phyloP scores from a whole-genome alignment of 2,797 vertebrate genomes.

The Gastrophryne carolinensis region DNA sequence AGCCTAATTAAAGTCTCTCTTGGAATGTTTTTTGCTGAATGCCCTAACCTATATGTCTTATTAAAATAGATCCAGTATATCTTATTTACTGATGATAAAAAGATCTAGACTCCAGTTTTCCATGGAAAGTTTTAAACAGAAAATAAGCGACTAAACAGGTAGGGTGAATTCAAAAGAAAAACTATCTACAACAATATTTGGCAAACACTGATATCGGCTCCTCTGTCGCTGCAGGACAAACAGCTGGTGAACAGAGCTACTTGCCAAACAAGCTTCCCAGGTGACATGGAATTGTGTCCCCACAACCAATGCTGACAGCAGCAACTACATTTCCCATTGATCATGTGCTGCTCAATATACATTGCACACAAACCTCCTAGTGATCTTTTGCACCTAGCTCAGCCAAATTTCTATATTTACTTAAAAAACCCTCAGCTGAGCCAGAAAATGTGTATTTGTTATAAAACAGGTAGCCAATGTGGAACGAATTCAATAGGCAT shows the following conservation, averaged over 20 bases:
- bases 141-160: not conserved
- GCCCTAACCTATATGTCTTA: too few relatives aligned
- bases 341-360: conserved; percentile 15
- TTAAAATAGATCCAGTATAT: too few relatives aligned
- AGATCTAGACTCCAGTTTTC: too few relatives aligned
- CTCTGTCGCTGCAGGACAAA: conserved; percentile 7
- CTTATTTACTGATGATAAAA: too few relatives aligned
- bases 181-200: not conserved
- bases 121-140: too few relatives aligned
- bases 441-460: not conserved
- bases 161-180: not conserved
- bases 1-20: too few relatives aligned
- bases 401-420: conserved; percentile 16
- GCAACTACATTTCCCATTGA: conserved; percentile 23
- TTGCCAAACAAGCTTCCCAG: not conserved
- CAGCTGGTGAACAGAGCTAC: conserved; percentile 11
- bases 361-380: conserved; percentile 14
- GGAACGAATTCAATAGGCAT: not conserved
- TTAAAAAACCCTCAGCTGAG: not conserved
- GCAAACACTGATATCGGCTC: not conserved
- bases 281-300: not conserved
- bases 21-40: too few relatives aligned
- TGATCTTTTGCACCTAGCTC: not conserved
- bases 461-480: not conserved
- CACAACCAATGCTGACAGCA: conserved; percentile 13